Base-by-base conservation (phyloP, 1,140 invertebrate genomes). In the Reticulitermes speratus region DNA sequence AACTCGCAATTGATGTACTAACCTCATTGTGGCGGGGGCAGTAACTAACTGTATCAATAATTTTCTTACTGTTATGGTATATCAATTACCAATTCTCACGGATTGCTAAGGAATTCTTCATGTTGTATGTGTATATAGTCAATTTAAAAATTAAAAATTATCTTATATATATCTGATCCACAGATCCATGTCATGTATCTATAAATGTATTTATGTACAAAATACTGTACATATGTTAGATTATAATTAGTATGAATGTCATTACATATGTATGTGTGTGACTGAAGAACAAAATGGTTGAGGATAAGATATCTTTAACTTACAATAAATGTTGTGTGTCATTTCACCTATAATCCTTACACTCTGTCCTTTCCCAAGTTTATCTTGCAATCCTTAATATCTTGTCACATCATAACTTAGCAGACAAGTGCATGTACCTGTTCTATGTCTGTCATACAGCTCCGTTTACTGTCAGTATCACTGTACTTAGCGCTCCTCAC, bases 141-240 rank as follows among this genome's bases (percentile, higher is more conserved):
- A 32, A 59, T 84, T 32, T 16, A 52, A n/a, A 84, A 52, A 84
- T 32, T 16, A 52, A n/a, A 84, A 52, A 84, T 52, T 32, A 32
- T 16, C 44, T 84, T 48, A n/a, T 84, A 84, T 52, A 84, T 52
- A 84, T 84, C 23, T 32, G n/a, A 45, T n/a, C 45, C 30, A 32
- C 45, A 84, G 52, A 32, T 52, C 83, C 52, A 52, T 84, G 44
- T 52, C 45, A 84, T 84, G 45, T 52, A 83, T 83, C 44, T 84
- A 48, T 84, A 84, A 84, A 84, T 84, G 45, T 84, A 84, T 52
- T 84, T 52, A 84, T 84, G 83, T 84, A 84, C 83, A 84, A 84
- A 84, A 84, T 84, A 59, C 25, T 84, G 45, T 52, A 84, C 83
- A 84, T 52, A 84, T 84, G 45, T 52, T 52, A 84, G 83, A 52